Conservation (phyloP, 2,888 invertebrate genomes). For the Caenorhabditis sp. region DNA sequence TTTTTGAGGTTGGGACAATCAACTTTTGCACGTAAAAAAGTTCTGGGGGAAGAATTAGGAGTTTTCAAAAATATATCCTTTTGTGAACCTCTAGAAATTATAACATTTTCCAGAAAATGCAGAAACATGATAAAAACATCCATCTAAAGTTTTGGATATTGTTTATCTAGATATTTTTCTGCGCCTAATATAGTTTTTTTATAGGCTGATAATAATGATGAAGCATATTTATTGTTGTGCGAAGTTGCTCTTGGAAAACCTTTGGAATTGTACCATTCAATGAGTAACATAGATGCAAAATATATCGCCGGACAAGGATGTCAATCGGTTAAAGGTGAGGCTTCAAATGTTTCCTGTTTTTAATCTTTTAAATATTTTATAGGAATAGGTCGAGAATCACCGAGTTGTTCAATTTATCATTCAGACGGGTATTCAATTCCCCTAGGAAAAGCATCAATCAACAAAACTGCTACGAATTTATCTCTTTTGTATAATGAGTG, state of each 20-base stretch:
- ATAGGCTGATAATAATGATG: slow-evolving; percentile 72
- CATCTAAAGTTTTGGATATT: no score
- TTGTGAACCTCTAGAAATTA: no score
- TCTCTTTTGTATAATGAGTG: slow-evolving; percentile 65
- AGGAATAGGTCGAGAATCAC: slow-evolving; percentile 82
- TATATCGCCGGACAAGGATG: slow-evolving; percentile 56
- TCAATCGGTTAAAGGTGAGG: slow-evolving; percentile 73
- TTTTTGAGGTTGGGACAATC: neutral
- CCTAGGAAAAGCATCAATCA: slow-evolving; percentile 40
- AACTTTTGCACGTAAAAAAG: no score
- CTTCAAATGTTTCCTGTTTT: no score
- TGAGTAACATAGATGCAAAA: slow-evolving; percentile 1
- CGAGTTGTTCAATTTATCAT: slow-evolving; percentile 75
- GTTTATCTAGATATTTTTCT: no score
- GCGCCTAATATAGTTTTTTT: slow-evolving; percentile 1
- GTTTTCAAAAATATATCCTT: no score
- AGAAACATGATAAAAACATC: no score
- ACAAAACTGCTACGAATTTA: slow-evolving; percentile 22
- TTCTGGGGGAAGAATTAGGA: no score
- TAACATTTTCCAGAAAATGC: no score
- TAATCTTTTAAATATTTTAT: no score
- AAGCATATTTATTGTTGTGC: slow-evolving; percentile 88
- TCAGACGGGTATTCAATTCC: slow-evolving; percentile 75
- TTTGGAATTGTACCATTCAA: slow-evolving; percentile 73
- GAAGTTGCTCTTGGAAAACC: slow-evolving; percentile 90